Base-by-base conservation (phyloP, 2,888 invertebrate genomes). In the Melieria omissa region DNA sequence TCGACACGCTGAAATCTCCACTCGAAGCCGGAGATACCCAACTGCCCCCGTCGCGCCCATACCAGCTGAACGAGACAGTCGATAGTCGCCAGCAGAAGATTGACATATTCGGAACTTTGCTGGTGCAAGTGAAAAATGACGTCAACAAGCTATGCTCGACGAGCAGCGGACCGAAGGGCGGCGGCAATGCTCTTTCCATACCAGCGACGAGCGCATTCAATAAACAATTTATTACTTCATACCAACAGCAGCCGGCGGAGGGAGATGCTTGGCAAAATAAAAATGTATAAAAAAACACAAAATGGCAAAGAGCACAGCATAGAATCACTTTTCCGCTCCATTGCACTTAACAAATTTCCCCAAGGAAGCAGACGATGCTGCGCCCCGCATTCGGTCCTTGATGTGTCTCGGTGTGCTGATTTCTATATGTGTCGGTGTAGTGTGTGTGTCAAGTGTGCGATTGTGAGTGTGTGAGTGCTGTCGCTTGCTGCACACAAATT, bases 281-380 rank as follows among this genome's bases (percentile, higher is more conserved):
- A 60, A 60, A 58, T 4, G 4, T 4, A 42, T 4, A 1, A 60
- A 42, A 44, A 58, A 58, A 16, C 5, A 57, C 8, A 4, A 57
- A 4, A 4, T 8, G 45, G 9, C 5, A 14, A 47, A 4, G 29
- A 47, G 14, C 42, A 49, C 55, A 46, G 60, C 67, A 67, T 49
- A 58, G 49, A 70, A 65, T 70, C 70, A 75, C 68, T 74, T 74
- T 73, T 75, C 74, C 67, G 66, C 69, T 58, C 67, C 62, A 70
- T 65, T 75, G 74, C 72, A 70, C 70, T 66, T 63, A 58, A 58
- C 55, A 71, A 73, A 75, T 75, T 74, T 75, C 70, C 73, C 75
- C 46, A 70, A 55, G 70, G 72, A 71, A 67, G 60, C 49, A 67
- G 44, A 60, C 60, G 60, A 5, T 42, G 9, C 42, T 12, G 12